Evolutionary conservation across 1,140 invertebrate species (phyloP), one percentile per base, ranked within the genome.

Genomic region (Solenopsis fugax): DNA sequence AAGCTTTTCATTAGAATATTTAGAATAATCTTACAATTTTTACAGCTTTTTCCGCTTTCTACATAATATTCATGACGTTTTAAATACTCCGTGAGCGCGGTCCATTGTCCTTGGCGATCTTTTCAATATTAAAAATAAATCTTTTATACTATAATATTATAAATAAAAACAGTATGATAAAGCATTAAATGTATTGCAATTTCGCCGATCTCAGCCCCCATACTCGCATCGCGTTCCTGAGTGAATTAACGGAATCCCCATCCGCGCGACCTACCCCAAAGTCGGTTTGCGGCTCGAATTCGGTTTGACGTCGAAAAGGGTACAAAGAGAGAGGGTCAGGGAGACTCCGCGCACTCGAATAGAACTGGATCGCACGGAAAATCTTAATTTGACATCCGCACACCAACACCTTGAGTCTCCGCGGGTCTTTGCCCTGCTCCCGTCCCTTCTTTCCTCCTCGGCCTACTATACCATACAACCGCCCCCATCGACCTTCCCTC

Each of bases 381-480:
- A 89, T 75, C 75, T 89, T 89, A 80, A 89, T 89, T 80, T 62
- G 56, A n/a, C 65, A 73, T 72, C 45, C 64, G 34, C 88, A 69
- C 45, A 75, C 52, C 64, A 62, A 16, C 76, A 62, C 41, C 65
- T 81, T 64, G 52, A 29, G 54, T 56, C 18, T 75, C 64, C 10
- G 52, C 24, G 29, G 13, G 41, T 45, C n/a, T 24, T 50, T 56
- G 60, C 60, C 54, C 67, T 65, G 29, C 64, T 60, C 56, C 62
- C 54, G 78, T 85, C 85, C 69, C 82, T 82, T 24, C 73, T 78
- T 71, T 45, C 60, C 13, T 48, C 12, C 65, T 60, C 37, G 50
- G 48, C 62, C 21, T 54, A 18, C 54, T 24, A 4, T 48, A 54
- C 48, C 21, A 50, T 50, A 89, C 72, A 77, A 62, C 21, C 52